A percentile compares a stretch with the other conserved stretches of the same genome.
Conservation (phyloP, 2,113 vertebrate species). For the Herpetotheres cachinnans region DNA sequence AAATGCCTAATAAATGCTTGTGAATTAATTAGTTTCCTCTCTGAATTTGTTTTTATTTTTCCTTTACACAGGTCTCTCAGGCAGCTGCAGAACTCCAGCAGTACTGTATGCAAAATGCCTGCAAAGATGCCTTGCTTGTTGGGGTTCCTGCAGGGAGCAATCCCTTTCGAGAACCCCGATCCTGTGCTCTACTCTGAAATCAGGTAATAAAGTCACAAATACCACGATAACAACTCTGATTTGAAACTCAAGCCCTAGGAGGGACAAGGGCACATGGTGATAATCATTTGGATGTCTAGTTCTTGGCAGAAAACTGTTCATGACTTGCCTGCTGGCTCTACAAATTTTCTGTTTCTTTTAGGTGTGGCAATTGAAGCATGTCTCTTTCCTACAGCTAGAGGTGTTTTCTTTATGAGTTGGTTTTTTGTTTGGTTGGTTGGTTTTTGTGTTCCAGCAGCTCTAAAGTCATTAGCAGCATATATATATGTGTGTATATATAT, state of each 20-base stretch:
- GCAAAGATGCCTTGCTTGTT: slow-evolving; percentile 90
- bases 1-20: neutral
- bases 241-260: neutral
- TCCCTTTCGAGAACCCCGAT: slow-evolving; percentile 92
- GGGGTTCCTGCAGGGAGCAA: slow-evolving; percentile 92
- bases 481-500: too few species aligned
- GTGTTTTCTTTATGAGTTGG: neutral
- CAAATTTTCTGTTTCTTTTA: neutral
- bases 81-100: slow-evolving; percentile 94
- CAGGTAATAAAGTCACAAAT: slow-evolving; percentile 40
- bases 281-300: neutral
- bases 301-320: neutral
- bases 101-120: slow-evolving; percentile 93
- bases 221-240: neutral
- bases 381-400: neutral
- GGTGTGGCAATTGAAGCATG: neutral
- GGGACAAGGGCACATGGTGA: neutral
- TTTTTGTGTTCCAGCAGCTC: neutral
- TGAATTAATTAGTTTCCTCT: neutral
- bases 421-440: neutral
- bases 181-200: slow-evolving; percentile 86
- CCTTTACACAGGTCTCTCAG: slow-evolving; percentile 85
- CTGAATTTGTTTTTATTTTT: neutral
- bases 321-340: neutral
- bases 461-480: neutral